Evolutionary conservation across 2,113 vertebrate genomes (phyloP), one percentile per base, ranked within the genome.

Genomic region (Numenius arquata): DNA sequence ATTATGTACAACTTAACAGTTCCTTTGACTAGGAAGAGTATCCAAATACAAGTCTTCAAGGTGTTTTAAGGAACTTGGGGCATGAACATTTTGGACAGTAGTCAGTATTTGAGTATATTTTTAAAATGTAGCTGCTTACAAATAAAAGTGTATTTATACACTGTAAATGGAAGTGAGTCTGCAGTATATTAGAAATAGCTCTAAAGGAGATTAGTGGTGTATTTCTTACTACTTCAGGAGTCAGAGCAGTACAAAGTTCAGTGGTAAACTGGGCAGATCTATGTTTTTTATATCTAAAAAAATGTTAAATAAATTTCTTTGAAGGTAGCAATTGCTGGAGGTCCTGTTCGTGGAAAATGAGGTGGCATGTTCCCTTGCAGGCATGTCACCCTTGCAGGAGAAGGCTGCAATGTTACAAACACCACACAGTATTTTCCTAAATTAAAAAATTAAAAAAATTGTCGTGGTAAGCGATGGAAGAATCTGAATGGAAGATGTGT

Each of bases 391-490:
- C 18, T 70, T 56, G 13, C 23, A 47, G 73, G n/a, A 62, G 50
- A 80, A 70, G 45, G 43, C 50, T 43, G 34, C 34, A 9, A 0
- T 56, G 48, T 82, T 92, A 56, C 36, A 47, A 72, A 59, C 11
- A 41, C 32, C 22, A 29, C 26, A 23, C 10, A 21, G 14, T 71
- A 26, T 53, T 45, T 84, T 91, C 62, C 34, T 77, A 53, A 81
- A 66, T 66, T 38, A 47, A 48, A 43, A 63, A 84, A n/a, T n/a
- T n/a, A 61, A 47, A 58, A 88, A n/a, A 50, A 41, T 19, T 8
- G 21, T 25, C 0, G 0, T 70, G 26, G 12, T 47, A 53, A 73
- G 22, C 43, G 43, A 27, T 43, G 12, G 50, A 66, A 81, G 53
- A 61, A 47, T 52, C 29, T 48, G 23, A 47, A 53, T 27, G 17